A percentile compares a stretch with the other conserved stretches of the same genome.
Evolutionary conservation across 2,888 invertebrate species (phyloP).

Genomic region (Frankliniella fusca): DNA sequence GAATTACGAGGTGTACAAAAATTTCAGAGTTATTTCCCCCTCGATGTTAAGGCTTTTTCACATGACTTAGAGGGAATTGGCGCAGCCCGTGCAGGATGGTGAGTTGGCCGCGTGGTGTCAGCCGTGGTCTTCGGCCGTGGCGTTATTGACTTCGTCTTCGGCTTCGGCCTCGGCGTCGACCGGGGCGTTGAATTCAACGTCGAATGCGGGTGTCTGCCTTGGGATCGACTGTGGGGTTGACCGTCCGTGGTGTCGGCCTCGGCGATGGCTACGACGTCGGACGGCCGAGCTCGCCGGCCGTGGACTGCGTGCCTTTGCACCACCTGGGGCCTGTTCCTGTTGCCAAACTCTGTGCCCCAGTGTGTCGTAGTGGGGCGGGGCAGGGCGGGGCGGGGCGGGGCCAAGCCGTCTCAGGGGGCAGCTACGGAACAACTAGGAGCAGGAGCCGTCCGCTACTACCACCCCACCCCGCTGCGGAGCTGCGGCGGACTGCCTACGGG

Average conservation of each 20-base stretch:
- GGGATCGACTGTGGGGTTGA: too few relatives aligned
- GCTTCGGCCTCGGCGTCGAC: too few relatives aligned
- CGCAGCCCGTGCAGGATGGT: neutral
- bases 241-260: too few relatives aligned
- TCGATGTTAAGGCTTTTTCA: too few relatives aligned
- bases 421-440: neutral
- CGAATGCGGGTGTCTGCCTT: neutral
- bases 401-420: conserved; percentile 2
- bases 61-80: neutral
- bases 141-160: too few relatives aligned
- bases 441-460: neutral
- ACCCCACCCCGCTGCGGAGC: neutral
- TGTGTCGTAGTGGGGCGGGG: neutral
- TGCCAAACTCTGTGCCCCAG: conserved; percentile 7
- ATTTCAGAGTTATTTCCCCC: too few relatives aligned
- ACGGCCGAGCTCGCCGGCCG: neutral
- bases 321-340: conserved; percentile 9
- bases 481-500: neutral
- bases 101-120: neutral
- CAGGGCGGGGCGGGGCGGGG: neutral
- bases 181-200: too few relatives aligned
- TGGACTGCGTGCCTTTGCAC: neutral
- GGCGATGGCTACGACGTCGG: neutral
- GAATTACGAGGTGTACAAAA: too few relatives aligned
- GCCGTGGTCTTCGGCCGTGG: too few relatives aligned